Base-by-base conservation (phyloP, 1,140 invertebrate species). In the Drosophila subpulchrella region DNA sequence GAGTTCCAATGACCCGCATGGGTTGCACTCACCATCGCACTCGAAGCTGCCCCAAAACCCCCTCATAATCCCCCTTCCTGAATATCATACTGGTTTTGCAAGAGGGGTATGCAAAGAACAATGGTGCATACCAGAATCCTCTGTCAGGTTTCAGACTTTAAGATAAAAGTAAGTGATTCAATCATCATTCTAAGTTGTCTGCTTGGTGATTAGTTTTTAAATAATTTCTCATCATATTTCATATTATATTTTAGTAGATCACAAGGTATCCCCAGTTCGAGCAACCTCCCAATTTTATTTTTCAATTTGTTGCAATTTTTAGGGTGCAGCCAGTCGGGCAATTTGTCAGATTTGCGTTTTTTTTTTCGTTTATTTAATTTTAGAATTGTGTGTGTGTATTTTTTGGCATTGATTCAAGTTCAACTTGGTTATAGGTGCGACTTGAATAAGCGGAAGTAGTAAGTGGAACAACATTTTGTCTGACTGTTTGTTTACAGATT, bases 391-490 rank as follows among this genome's bases (percentile, higher is more conserved):
- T 53, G 67, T 72, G 67, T 60, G 59, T 75, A 56, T 32, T 70
- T 81, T 79, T 90, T 90, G 89, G 86, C 86, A 83, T 89, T 79
- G 84, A 73, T 81, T 89, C 84, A 88, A 91, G 84, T 90, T 91
- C 90, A 90, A 71, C 60, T 65, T 34, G 55, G 42, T 56, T 71
- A 34, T 62, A 32, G 55, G 47, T 55, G 57, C 57, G 32, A 76
- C 72, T 81, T 75, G 78, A 85, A 67, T 62, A 51, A 51, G 63
- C 77, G 84, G 84, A 88, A 88, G 63, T 80, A 11, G 41, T 58
- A 58, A 67, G 58, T 76, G 57, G 51, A 78, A 59, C 42, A 63
- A 44, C 65, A 59, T 20, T 59, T 48, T 59, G 44, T 41, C 44
- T 67, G 67, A 39, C 50, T 70, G 50, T 55, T 74, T 74, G 47